Base-by-base conservation (phyloP, 2,113 vertebrate genomes). In the Pedetes capensis region DNA sequence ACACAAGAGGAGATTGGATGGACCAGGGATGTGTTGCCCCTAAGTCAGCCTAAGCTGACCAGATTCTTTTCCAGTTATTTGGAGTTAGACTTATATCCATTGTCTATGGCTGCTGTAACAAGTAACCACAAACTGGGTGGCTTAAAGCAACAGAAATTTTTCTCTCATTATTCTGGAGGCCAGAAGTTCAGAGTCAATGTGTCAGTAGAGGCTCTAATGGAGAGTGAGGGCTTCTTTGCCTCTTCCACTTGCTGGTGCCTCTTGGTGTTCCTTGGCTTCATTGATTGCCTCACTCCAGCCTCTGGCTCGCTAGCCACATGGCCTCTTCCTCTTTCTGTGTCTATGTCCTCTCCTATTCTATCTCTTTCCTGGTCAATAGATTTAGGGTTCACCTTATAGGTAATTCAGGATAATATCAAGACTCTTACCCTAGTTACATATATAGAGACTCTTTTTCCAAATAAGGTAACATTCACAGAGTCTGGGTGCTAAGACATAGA, bases 131-230 rank as follows among this genome's bases (percentile, higher is more conserved):
- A 44, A 66, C 25, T 51, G 20, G 12, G 8, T 37, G 23, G 37
- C n/a, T 63, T 84, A 75, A 66, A 84, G 37, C 22, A 83, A 14
- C 25, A 84, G 76, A 95, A 78, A 42, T 75, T n/a, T 75, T 95
- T 93, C 71, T 88, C 10, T 69, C n/a, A 34, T n/a, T 5, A 37
- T 69, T 85, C 74, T 78, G 2, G 25, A 87, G 79, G 9, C 53
- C 7, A 27, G 69, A 74, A 37, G 64, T 74, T 82, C 47, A 80
- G 74, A 90, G 42, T 61, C 42, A 76, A 59, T 47, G 39, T 66
- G 53, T 5, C 49, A 47, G 32, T 16, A 47, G 61, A 76, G 29
- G 39, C 2, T 63, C 61, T 49, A 49, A 55, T n/a, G 53, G 51
- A 59, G 37, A 53, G 34, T 5, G 37, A 53, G 34, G 3, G 9